phyloP scores from a whole-genome alignment of 2,113 vertebrate genomes.

The Eptesicus fuscus region DNA sequence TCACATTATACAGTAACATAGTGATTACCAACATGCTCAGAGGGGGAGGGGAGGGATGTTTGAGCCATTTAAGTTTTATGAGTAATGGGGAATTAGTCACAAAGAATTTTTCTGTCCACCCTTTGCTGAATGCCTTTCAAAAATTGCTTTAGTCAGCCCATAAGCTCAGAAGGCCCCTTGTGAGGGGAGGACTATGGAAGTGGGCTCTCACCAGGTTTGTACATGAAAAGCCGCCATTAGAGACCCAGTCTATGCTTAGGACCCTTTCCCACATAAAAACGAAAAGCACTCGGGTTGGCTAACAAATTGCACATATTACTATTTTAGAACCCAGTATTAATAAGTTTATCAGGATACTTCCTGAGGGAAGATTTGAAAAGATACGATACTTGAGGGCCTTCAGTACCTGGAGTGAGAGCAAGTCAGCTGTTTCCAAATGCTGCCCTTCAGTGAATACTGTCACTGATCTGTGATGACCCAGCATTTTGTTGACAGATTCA shows the following conservation, averaged over 20 bases:
- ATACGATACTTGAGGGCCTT: background rate
- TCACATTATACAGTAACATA: constrained; percentile 69
- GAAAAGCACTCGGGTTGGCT: background rate
- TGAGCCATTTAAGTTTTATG: constrained; percentile 46
- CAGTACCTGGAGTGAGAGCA: background rate
- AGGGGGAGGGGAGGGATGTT: background rate
- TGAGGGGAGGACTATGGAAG: background rate
- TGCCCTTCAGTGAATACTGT: background rate
- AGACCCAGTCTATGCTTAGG: background rate
- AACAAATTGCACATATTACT: background rate
- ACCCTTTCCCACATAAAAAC: background rate
- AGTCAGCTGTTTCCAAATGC: background rate
- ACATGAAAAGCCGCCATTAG: background rate
- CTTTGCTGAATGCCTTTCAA: background rate
- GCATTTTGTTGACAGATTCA: background rate
- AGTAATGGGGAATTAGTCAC: constrained; percentile 29
- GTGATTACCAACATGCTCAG: constrained; percentile 34
- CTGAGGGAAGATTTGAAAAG: background rate
- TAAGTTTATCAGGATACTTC: background rate
- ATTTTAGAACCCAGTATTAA: background rate
- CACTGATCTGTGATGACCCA: background rate
- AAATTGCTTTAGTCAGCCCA: background rate
- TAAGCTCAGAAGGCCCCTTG: background rate
- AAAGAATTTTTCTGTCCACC: background rate
- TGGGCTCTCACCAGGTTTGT: background rate